A percentile compares a stretch with the other conserved stretches of the same genome.
These are phyloP conservation scores for Schizopygopsis pylzovi DNA, from an alignment of 2,797 vertebrate species.

Conservation along the genomic window DNA sequence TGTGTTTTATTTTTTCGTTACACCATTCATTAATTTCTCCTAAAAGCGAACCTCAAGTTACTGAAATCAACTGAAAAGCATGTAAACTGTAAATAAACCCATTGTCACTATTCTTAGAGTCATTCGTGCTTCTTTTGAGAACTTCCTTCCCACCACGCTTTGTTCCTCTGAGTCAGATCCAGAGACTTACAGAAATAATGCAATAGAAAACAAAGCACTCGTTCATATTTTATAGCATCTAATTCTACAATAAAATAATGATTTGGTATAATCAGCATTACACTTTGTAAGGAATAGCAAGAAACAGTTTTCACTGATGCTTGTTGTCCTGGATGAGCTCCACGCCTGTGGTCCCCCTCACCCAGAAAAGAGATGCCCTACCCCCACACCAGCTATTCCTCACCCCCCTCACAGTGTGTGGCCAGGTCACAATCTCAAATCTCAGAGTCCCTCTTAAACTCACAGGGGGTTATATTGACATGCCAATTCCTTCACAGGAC, in stretches of 20 bases:
- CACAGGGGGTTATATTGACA: constrained; percentile 54
- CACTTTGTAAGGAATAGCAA: not conserved
- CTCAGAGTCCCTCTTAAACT: constrained; percentile 25
- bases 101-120: not conserved
- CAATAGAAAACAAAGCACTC: not conserved
- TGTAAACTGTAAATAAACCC: not conserved
- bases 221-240: not conserved
- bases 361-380: constrained; percentile 45
- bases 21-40: not conserved
- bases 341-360: constrained; percentile 30
- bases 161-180: constrained; percentile 12
- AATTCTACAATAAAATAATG: not conserved
- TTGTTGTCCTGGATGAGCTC: constrained; percentile 35
- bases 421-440: constrained; percentile 54
- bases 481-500: constrained; percentile 40
- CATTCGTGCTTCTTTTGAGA: not conserved
- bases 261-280: not conserved
- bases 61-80: not conserved
- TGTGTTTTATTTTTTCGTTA: not conserved
- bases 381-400: constrained; percentile 46
- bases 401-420: constrained; percentile 56
- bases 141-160: not conserved
- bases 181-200: not conserved
- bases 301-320: not conserved
- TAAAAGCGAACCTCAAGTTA: not conserved